phyloP scores from a whole-genome alignment of 1,140 invertebrate genomes.

The Bursaphelenchus mucronatus region DNA sequence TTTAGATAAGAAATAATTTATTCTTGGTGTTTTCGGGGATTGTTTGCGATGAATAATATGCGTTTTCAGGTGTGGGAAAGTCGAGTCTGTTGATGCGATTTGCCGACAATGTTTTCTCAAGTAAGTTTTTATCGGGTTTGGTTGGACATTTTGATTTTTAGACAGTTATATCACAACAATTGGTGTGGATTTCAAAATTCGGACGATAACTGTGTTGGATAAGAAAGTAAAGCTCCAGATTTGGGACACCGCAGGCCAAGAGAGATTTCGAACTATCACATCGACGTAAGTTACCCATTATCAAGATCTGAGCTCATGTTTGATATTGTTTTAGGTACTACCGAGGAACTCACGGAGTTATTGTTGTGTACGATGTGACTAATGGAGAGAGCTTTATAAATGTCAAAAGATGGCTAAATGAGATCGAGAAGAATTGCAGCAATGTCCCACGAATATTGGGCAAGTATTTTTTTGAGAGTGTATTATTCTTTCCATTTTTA shows the following conservation, averaged over 20 bases:
- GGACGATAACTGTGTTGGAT: constrained; percentile 87
- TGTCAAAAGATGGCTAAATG: constrained; percentile 87
- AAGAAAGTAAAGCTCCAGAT: constrained; percentile 96
- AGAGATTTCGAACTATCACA: constrained; percentile 89
- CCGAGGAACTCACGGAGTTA: constrained; percentile 94
- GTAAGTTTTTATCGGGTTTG: constrained; percentile 62
- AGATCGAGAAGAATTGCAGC: constrained; percentile 99
- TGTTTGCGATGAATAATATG: constrained; percentile 34
- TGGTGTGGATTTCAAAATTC: constrained; percentile 98
- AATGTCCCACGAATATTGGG: constrained; percentile 96
- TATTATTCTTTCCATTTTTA: constrained; percentile 61
- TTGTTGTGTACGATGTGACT: constrained; percentile 98
- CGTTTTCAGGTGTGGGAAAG: constrained; percentile 86
- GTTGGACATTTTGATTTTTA: constrained; percentile 46
- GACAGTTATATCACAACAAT: constrained; percentile 97
- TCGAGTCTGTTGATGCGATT: constrained; percentile 92
- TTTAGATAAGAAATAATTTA: constrained; percentile 13
- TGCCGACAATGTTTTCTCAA: constrained; percentile 94
- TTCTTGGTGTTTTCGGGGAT: constrained; percentile 10
- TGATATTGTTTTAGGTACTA: constrained; percentile 73
- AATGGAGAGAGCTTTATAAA: constrained; percentile 98
- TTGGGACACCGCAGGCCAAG: constrained; percentile 73
- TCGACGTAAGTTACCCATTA: constrained; percentile 69
- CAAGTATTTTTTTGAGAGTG: constrained; percentile 61
- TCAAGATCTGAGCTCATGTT: constrained; percentile 25